Conservation (phyloP, 2,113 vertebrate genomes). For the Larimichthys polyactis region DNA sequence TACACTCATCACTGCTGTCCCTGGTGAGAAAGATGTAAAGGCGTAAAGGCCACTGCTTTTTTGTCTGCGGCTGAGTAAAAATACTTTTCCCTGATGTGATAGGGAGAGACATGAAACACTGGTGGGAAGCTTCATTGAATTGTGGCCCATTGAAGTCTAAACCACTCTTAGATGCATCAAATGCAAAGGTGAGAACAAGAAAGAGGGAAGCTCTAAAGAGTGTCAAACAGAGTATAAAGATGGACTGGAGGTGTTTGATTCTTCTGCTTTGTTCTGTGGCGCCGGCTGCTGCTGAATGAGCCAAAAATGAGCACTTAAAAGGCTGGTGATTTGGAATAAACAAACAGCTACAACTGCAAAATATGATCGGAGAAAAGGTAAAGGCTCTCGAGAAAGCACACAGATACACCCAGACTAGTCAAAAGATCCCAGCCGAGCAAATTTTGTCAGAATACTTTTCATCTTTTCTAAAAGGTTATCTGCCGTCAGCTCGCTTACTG, state of each 20-base stretch:
- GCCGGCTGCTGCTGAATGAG: constrained; percentile 19
- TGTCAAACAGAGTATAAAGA: constrained; percentile 43
- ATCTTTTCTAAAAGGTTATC: constrained; percentile 66
- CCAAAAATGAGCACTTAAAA: constrained; percentile 19
- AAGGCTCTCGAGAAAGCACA: constrained; percentile 18
- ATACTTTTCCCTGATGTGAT: constrained; percentile 60
- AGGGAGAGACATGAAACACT: constrained; percentile 63
- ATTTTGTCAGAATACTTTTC: constrained; percentile 37
- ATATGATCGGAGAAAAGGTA: constrained; percentile 5
- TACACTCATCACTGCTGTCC: constrained; percentile 30
- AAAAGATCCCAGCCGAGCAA: constrained; percentile 19
- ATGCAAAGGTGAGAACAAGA: constrained; percentile 44
- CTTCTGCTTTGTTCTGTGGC: constrained; percentile 17
- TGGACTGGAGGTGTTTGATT: constrained; percentile 43
- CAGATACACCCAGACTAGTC: constrained; percentile 4
- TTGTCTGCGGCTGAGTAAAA: constrained; percentile 53
- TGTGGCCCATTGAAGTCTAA: constrained; percentile 64
- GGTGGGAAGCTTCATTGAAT: constrained; percentile 57
- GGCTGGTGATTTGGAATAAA: constrained; percentile 22
- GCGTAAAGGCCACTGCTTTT: constrained; percentile 56
- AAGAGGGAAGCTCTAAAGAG: constrained; percentile 25
- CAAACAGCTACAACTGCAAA: constrained; percentile 14
- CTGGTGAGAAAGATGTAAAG: constrained; percentile 39
- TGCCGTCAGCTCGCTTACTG: constrained; percentile 41
- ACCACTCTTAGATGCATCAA: constrained; percentile 49